These are phyloP conservation scores for Perdita meconis DNA, from an alignment of 2,888 invertebrate genomes.

Conservation along the genomic window DNA sequence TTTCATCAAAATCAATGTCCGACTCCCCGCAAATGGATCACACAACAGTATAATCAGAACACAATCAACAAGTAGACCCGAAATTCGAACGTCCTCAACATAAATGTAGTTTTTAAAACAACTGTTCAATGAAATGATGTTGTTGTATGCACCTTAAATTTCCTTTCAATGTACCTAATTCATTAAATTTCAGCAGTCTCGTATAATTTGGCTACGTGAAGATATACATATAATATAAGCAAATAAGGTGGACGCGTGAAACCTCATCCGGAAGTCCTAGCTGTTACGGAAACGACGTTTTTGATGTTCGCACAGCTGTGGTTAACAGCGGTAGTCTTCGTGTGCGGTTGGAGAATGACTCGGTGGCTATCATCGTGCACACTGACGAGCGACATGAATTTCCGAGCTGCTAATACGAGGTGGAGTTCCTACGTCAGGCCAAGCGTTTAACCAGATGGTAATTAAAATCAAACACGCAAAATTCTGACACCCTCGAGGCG, in stretches of 20 bases:
- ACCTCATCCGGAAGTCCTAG: constrained; percentile 43
- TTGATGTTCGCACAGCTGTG: constrained; percentile 55
- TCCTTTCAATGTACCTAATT: too few relatives aligned
- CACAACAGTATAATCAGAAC: too few relatives aligned
- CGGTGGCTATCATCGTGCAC: constrained; percentile 52
- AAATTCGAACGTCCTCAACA: too few relatives aligned
- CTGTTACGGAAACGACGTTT: constrained; percentile 50
- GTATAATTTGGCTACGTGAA: too few relatives aligned
- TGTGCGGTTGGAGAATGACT: constrained; percentile 51
- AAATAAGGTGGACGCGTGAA: constrained; percentile 16
- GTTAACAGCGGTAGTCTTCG: constrained; percentile 46
- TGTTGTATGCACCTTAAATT: too few relatives aligned
- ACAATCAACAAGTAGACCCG: too few relatives aligned
- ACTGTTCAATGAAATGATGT: too few relatives aligned
- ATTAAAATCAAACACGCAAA: constrained; percentile 59
- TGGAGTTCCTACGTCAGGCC: constrained; percentile 34
- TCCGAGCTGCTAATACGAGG: constrained; percentile 46
- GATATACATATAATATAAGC: too few relatives aligned
- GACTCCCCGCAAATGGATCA: too few relatives aligned
- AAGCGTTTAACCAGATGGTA: constrained; percentile 43
- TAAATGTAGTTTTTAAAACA: too few relatives aligned
- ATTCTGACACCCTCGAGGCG: constrained; percentile 20
- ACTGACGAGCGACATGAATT: constrained; percentile 57
- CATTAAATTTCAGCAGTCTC: too few relatives aligned
- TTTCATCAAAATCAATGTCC: too few relatives aligned